Evolutionary conservation across 2,797 vertebrate genomes (phyloP).

Genomic region (Sebastes trivittatus): DNA sequence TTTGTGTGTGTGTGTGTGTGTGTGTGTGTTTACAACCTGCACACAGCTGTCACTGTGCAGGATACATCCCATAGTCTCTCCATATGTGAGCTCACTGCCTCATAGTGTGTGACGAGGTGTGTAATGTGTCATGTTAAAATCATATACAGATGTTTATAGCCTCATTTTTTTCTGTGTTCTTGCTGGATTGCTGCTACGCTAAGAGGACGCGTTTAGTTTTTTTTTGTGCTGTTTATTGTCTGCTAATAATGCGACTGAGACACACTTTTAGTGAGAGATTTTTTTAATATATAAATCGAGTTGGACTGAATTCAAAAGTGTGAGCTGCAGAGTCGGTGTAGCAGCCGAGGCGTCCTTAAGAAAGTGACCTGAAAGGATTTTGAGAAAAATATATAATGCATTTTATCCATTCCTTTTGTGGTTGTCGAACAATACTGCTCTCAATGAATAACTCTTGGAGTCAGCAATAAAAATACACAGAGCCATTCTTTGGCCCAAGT

Average conservation of each 20-base stretch:
- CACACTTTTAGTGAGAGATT: background rate
- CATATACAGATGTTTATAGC: background rate
- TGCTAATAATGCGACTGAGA: background rate
- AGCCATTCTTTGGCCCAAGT: background rate
- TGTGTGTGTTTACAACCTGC: slow-evolving; percentile 1
- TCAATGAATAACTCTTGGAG: background rate
- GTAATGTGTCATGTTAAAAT: slow-evolving; percentile 25
- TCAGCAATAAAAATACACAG: background rate
- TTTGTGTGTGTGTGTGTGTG: background rate
- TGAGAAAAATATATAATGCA: background rate
- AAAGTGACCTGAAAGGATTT: background rate
- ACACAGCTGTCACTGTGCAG: slow-evolving; percentile 39
- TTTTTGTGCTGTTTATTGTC: background rate
- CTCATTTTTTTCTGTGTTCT: background rate
- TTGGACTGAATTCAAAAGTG: background rate
- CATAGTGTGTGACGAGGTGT: background rate
- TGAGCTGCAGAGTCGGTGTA: background rate
- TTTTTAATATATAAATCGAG: background rate
- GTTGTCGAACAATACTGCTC: background rate
- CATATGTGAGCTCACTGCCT: slow-evolving; percentile 34
- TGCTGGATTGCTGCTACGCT: background rate
- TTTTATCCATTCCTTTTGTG: slow-evolving; percentile 15
- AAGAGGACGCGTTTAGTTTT: background rate
- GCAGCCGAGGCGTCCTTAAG: background rate
- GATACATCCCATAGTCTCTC: slow-evolving; percentile 17